A percentile compares a stretch with the other conserved stretches of the same genome.
phyloP scores from a whole-genome alignment of 2,797 vertebrate species.

The Holocentrus rufus region DNA sequence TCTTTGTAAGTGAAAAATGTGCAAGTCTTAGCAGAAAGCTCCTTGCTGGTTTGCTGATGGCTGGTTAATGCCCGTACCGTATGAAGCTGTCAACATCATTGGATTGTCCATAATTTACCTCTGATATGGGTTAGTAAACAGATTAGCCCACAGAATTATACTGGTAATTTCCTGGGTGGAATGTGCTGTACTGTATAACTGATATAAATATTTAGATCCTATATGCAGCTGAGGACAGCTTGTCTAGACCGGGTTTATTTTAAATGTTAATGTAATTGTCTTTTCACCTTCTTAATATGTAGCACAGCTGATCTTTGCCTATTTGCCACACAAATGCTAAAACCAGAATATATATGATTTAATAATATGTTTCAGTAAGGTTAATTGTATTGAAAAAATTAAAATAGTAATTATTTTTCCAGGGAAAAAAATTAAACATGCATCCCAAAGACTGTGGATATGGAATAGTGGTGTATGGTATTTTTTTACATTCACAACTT shows the following conservation, averaged over 20 bases:
- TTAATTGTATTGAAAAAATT: neutral
- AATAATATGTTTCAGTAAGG: too few relatives aligned
- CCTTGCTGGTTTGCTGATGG: conserved; percentile 50
- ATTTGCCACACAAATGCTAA: too few relatives aligned
- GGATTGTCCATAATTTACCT: conserved; percentile 50
- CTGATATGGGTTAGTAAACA: conserved; percentile 39
- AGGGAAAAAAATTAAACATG: too few relatives aligned
- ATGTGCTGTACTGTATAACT: neutral
- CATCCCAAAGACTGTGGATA: neutral
- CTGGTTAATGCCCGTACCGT: conserved; percentile 44
- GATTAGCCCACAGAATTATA: conserved; percentile 34
- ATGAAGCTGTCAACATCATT: conserved; percentile 42
- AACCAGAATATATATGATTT: too few relatives aligned
- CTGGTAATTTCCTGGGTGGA: neutral
- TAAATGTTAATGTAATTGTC: too few relatives aligned
- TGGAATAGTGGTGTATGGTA: neutral
- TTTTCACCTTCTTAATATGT: too few relatives aligned
- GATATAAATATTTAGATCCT: neutral
- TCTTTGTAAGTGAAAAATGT: conserved; percentile 65
- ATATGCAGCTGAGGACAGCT: neutral
- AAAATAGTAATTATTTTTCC: neutral
- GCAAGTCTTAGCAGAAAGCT: conserved; percentile 67
- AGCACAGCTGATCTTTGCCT: too few relatives aligned
- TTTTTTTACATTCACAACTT: neutral
- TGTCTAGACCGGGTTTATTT: neutral